Base-by-base conservation (phyloP, 2,113 vertebrate species). In the Callaeas wilsoni region DNA sequence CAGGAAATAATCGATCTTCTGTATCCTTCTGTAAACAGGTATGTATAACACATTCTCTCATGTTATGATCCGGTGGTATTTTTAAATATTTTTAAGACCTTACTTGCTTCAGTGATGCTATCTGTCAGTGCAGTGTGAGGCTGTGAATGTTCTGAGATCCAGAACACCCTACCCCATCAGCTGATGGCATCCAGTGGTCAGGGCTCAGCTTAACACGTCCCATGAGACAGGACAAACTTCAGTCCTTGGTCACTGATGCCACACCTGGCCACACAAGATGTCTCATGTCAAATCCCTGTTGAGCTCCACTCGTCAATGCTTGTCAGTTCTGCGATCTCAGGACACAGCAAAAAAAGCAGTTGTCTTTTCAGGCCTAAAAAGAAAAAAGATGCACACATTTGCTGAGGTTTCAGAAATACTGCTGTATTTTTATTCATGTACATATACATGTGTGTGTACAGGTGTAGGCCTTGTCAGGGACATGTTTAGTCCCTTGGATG, bases 241-340 rank as follows among this genome's bases (percentile, higher is more conserved):
- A 47, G 30, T 68, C 30, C 47, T 37, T 68, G 44, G 62, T 60
- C 47, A 33, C 13, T 87, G 59, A 27, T 81, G 76, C 46, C 18
- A 13, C 27, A 29, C 12, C 19, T 59, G 59, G 27, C 42, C 35
- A 35, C 23, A 17, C 0, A 0, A 42, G 46, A 6, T 1, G 2
- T 78, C 39, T 35, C 5, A 1, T 12, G 23, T 32, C 37, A 69
- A 65, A 53, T 46, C 50, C 33, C 32, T 20, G 3, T 33, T 41
- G 37, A 88, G 16, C 41, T 87, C 46, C 22, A 6, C 35, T 26
- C 0, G 0, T 27, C 18, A 25, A 53, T 41, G n/a, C 44, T 79
- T 85, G 35, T 46, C 32, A 56, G 39, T 44, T 50, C 56, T 60
- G 47, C 16, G 4, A 41, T 25, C 41, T 67, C 6, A 0, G 26